Percentiles rank a stretch among this genome's conserved stretches.
phyloP scores from a whole-genome alignment of 2,113 vertebrate genomes.

The Hiodon tergisus region DNA sequence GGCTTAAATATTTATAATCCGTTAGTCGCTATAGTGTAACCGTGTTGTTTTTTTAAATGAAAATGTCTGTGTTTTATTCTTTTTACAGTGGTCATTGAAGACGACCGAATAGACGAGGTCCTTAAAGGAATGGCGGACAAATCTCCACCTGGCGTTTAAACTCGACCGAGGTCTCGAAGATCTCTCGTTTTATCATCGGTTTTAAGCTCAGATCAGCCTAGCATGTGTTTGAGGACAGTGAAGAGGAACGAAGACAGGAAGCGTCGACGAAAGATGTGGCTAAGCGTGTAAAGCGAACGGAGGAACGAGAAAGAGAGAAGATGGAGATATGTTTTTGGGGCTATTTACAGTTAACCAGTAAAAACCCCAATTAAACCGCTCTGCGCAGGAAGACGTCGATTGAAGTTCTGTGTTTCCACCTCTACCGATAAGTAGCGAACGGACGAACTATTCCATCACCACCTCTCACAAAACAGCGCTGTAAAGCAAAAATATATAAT shows the following conservation, averaged over 20 bases:
- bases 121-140: conserved; percentile 97
- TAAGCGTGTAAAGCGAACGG: background rate
- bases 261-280: conserved; percentile 33
- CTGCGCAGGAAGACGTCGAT: conserved; percentile 49
- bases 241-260: conserved; percentile 59
- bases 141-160: conserved; percentile 91
- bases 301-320: conserved; percentile 21
- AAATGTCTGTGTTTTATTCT: conserved; percentile 22
- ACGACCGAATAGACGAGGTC: conserved; percentile 98
- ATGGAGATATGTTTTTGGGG: conserved; percentile 54
- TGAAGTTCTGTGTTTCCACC: conserved; percentile 50
- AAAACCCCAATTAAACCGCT: conserved; percentile 61
- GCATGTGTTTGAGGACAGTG: conserved; percentile 71
- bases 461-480: conserved; percentile 53
- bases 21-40: too few relatives aligned
- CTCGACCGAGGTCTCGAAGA: conserved; percentile 62
- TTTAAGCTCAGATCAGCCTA: conserved; percentile 82
- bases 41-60: background rate
- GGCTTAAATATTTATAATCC: too few relatives aligned
- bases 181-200: conserved; percentile 73
- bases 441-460: conserved; percentile 61
- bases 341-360: conserved; percentile 74
- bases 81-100: conserved; percentile 93
- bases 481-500: conserved; percentile 48
- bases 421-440: conserved; percentile 49